Evolutionary conservation across 2,888 invertebrate species (phyloP).

Genomic region (Mermis nigrescens): DNA sequence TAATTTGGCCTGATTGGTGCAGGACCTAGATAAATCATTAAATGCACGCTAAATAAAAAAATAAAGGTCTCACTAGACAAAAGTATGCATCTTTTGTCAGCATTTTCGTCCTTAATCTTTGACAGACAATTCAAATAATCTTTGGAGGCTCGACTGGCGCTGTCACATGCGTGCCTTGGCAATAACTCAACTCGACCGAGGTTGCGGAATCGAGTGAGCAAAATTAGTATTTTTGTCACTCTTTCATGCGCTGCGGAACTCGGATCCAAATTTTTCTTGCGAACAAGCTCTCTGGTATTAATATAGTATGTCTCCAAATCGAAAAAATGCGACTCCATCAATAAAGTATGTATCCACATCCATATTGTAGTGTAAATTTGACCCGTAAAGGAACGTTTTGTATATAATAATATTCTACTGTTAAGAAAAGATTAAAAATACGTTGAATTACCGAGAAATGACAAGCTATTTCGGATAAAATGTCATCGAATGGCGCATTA

Average conservation of each 20-base stretch:
- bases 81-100: neutral
- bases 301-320: neutral
- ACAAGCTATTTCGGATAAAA: too few relatives aligned
- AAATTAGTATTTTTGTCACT: slow-evolving; percentile 9
- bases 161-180: slow-evolving; percentile 9
- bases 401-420: neutral
- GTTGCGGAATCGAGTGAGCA: slow-evolving; percentile 7
- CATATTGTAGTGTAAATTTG: too few relatives aligned
- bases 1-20: too few relatives aligned
- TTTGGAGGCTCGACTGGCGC: neutral
- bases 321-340: too few relatives aligned
- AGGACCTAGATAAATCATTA: too few relatives aligned
- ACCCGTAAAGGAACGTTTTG: too few relatives aligned
- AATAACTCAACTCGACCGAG: slow-evolving; percentile 7
- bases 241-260: slow-evolving; percentile 8
- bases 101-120: neutral
- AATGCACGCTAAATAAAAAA: too few relatives aligned
- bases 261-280: slow-evolving; percentile 8
- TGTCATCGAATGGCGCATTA: too few relatives aligned
- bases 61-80: slow-evolving; percentile 4
- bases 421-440: too few relatives aligned
- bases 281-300: too few relatives aligned
- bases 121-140: slow-evolving; percentile 6
- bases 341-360: too few relatives aligned
- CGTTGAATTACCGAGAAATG: too few relatives aligned